These are phyloP conservation scores for Xyliphius kryptos DNA, from an alignment of 2,113 vertebrate genomes.

Conservation along the genomic window DNA sequence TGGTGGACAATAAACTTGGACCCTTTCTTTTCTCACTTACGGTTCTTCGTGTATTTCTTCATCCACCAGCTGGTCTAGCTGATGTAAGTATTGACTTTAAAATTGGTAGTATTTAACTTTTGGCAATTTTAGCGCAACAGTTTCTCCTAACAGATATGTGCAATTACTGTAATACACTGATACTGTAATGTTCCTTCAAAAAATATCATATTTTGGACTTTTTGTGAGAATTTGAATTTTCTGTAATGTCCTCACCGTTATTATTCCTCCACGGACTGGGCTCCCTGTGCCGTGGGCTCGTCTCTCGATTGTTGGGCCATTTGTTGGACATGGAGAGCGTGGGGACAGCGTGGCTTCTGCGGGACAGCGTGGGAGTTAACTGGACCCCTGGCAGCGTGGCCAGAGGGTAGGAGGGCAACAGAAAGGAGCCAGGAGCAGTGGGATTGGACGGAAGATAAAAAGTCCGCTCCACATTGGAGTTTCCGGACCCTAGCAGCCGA, in stretches of 20 bases:
- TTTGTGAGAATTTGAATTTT: too few species aligned
- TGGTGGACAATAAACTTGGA: too few species aligned
- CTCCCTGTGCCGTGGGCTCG: constrained; percentile 50
- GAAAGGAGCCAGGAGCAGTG: constrained; percentile 61
- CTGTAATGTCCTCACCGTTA: constrained; percentile 57
- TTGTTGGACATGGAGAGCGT: constrained; percentile 75
- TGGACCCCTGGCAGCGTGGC: constrained; percentile 60
- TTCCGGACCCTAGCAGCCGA: constrained; percentile 55
- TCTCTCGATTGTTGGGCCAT: constrained; percentile 77
- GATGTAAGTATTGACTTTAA: too few species aligned
- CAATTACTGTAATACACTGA: too few species aligned
- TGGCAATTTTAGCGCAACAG: too few species aligned
- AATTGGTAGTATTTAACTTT: too few species aligned
- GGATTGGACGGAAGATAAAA: constrained; percentile 58
- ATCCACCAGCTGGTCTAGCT: too few species aligned
- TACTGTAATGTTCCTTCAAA: too few species aligned
- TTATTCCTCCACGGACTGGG: constrained; percentile 59
- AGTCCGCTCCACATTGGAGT: constrained; percentile 60
- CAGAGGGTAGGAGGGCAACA: constrained; percentile 78
- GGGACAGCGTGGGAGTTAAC: constrained; percentile 61
- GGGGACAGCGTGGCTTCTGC: constrained; percentile 61
- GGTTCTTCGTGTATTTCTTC: too few species aligned
- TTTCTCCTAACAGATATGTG: too few species aligned
- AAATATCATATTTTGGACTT: too few species aligned
- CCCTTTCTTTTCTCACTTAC: too few species aligned